Percentiles rank a stretch among this genome's conserved stretches.
Evolutionary conservation across 2,797 vertebrate genomes (phyloP).

Genomic region (Gambusia yucatana): DNA sequence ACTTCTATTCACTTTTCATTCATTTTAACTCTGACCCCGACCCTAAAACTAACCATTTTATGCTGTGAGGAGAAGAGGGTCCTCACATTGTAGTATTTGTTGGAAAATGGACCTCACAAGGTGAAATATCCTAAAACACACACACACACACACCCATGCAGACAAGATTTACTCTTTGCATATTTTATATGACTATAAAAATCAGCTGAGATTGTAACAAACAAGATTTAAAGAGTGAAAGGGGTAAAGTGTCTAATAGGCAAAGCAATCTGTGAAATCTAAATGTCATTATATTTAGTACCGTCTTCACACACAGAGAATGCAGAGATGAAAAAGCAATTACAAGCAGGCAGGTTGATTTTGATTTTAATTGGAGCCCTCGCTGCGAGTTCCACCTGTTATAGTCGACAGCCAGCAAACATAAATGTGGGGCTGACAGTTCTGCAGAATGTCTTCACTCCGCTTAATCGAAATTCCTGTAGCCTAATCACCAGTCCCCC

Average conservation of each 20-base stretch:
- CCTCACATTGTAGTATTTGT: no score
- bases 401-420: constrained; percentile 66
- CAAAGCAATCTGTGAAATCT: constrained; percentile 44
- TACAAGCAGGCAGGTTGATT: constrained; percentile 69
- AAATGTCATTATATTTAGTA: constrained; percentile 51
- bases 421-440: constrained; percentile 56
- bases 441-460: constrained; percentile 42
- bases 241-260: constrained; percentile 41
- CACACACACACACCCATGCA: constrained; percentile 9
- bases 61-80: no score
- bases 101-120: no score
- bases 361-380: constrained; percentile 75
- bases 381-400: constrained; percentile 77
- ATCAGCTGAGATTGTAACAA: constrained; percentile 46
- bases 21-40: no score
- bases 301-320: constrained; percentile 21
- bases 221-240: constrained; percentile 35
- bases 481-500: constrained; percentile 46
- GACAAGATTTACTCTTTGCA: constrained; percentile 23
- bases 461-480: constrained; percentile 43
- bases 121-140: not conserved
- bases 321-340: constrained; percentile 68
- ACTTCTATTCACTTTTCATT: no score
- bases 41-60: no score
- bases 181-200: constrained; percentile 35